Base-by-base conservation (phyloP, 2,888 invertebrate genomes). In the Stenichneumon culpator region DNA sequence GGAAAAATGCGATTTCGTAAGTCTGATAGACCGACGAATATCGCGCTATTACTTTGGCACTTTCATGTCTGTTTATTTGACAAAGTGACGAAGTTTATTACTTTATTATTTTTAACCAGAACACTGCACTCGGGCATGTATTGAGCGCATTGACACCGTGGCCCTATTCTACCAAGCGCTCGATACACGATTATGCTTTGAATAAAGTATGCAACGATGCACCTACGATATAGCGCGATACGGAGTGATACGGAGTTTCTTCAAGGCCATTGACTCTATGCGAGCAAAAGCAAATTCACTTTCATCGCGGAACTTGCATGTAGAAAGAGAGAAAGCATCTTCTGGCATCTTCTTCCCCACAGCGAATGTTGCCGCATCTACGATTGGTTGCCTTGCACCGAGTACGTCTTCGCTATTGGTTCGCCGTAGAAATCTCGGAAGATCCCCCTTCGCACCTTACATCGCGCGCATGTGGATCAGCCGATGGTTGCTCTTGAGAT, bases 401-500 rank as follows among this genome's bases (percentile, higher is more conserved):
- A 16, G 44, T 47, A 16, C 44, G 44, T 16, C 44, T 47, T 47
- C 44, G 44, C 52, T 54, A 54, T 54, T 54, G 52, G 52, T 22
- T 63, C n/a, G 16, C 32, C 32, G 32, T 7, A 7, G 28, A 28
- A 28, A 63, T 14, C 28, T n/a, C 32, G 28, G 28, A 28, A n/a
- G 63, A 32, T 32, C 7, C 32, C 5, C 6, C 16, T 60, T 32
- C 14, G 32, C n/a, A 63, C 6, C 63, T 32, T 11, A 28, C 32
- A 32, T 63, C 63, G 63, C 32, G 32, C 32, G 63, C 63, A 28
- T 63, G 63, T 1, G 28, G 32, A 63, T 63, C 63, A 63, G 16
- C 68, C 68, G 68, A 44, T 44, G 19, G 32, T 36, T 54, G 54
- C 72, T 72, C 32, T 32, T 19, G 16, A 39, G 16, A 63, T 32